Base-by-base conservation (phyloP, 2,888 invertebrate species). In the Lypha dubia region DNA sequence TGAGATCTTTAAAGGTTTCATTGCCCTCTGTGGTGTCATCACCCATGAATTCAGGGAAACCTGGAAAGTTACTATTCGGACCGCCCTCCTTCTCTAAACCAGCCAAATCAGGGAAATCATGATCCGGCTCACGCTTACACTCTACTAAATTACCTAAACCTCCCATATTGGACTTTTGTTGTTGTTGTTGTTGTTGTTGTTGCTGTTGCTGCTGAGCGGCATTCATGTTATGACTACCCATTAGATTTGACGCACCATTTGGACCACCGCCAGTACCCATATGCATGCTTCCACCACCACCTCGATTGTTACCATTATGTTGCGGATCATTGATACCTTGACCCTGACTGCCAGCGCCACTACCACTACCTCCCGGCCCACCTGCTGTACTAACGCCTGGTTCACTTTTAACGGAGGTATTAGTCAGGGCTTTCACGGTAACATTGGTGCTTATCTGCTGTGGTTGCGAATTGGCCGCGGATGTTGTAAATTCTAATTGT, bases 361-460 rank as follows among this genome's bases (percentile, higher is more conserved):
- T 83, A 9, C 79, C 81, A 28, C 75, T 53, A 8, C 75, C 83
- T 1, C 80, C 85, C n/a, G 84, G 86, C 0, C 88, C 88, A 3
- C 88, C 88, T 17, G 88, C 88, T 7, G 89, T 90, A 28, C 89
- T 89, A 58, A 90, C 90, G 68, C 88, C 91, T 53, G 92, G 92
- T 87, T 92, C 92, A 86, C 92, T 92, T 86, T 92, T 92, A 51
- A 92, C 92, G 73, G 92, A 92, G 63, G 95, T 94, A 90, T 95
- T 95, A 86, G 95, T 95, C 88, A 95, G 92, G 46, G 96, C 95
- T 90, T 97, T 98, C 86, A 98, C 97, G 71, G 97, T 98, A 79
- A 98, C 97, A 93, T 97, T 97, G 87, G 98, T 97, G 89, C 96
- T 96, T 87, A 97, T 97, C 93, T 97, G 97, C 90, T 97, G 97